Conservation (phyloP, 1,140 invertebrate genomes). For the Leguminivora glycinivorella region DNA sequence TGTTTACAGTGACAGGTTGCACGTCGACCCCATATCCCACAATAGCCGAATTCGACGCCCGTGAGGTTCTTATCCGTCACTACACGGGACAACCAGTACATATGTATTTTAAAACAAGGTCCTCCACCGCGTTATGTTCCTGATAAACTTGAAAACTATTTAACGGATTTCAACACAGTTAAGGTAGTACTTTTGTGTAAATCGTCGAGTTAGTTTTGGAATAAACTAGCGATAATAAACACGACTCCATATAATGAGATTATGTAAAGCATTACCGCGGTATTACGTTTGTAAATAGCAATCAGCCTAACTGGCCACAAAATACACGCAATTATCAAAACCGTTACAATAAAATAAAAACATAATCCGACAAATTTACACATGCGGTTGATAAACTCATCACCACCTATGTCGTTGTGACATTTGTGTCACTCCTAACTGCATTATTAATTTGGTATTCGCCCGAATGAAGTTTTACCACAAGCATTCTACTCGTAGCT, state of each 20-base stretch:
- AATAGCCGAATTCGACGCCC: no score
- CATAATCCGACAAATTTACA: neutral
- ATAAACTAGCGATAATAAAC: no score
- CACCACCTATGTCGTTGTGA: neutral
- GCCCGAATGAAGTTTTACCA: neutral
- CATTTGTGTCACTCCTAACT: neutral
- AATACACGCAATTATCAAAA: neutral
- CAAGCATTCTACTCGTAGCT: neutral
- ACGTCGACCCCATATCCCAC: no score
- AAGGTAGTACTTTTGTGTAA: no score
- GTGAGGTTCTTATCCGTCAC: no score
- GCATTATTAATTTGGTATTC: conserved; percentile 5
- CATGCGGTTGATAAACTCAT: conserved; percentile 1
- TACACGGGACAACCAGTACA: no score
- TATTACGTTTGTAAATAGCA: neutral
- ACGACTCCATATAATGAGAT: neutral
- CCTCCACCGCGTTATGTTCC: no score
- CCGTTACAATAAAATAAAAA: neutral
- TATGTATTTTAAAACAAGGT: no score
- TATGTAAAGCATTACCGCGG: neutral
- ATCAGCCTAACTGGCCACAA: neutral
- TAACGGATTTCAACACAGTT: no score
- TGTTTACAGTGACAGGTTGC: no score
- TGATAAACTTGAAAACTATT: no score
- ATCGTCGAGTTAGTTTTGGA: no score